Base-by-base conservation (phyloP, 64 coral and sea anemone genomes). In the Montipora foliosa region DNA sequence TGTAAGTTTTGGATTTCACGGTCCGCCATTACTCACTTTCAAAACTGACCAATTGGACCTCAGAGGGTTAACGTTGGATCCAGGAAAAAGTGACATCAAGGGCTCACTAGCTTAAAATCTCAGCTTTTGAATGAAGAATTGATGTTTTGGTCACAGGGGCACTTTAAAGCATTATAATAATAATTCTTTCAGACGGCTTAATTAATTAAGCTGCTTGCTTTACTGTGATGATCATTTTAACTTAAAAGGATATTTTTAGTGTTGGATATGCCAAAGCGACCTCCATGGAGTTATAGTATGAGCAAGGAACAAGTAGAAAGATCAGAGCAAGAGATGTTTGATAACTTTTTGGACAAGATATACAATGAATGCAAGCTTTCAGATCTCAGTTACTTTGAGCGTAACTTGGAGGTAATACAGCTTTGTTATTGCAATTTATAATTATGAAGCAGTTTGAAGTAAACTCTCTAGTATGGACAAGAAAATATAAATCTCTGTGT, bases 381-480 rank as follows among this genome's bases (percentile, higher is more conserved):
- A 59, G 84, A 97, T 48, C 61, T 97, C 20, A 97, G 96, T 79
- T 97, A 97, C 78, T 97, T 97, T 89, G 96, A 97, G 53, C 92
- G 91, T 72, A 97, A 95, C 82, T 90, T 97, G 66, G 96, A 97
- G 96, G 96, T 97, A 94, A 6, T 60, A 52, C 53, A 19, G 14
- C 4, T 47, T 79, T 78, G 15, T 6, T 7, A 8, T 57, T 11
- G 6, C 11, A 57, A 11, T 3, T 8, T 49, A 48, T 5, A 14
- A 78, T 49, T 1, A 37, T 47, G 44, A 8, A 17, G 4, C 76
- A 49, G 68, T 71, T 24, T 71, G 1, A 6, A 71, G 19, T 21
- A 6, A 1, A 24, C 19, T 24, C 20, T 5, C 21, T 25, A 24
- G 24, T 5, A 6, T 5, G 4, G 3, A 71, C 5, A 24, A 24